Evolutionary conservation across 2,888 invertebrate genomes (phyloP), one percentile per base, ranked within the genome.

Genomic region (Agonopterix subpropinquella): DNA sequence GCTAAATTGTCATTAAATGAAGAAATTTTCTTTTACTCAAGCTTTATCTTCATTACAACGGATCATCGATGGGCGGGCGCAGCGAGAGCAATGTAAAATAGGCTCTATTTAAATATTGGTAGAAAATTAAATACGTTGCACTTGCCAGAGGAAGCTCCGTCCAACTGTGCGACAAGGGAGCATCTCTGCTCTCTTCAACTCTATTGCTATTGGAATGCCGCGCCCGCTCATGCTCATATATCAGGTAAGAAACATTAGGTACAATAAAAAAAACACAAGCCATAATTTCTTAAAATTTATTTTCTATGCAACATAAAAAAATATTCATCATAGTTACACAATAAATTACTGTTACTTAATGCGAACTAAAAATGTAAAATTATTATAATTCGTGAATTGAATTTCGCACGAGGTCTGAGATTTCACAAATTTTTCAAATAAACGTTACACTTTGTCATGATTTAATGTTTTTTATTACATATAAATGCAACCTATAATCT

Each of bases 221-320:
- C 13, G 13, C 13, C 13, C 13, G 13, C 13, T 13, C 2, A 13
- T n/a, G n/a, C 1, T 13, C 2, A 13, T 1, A 2, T 13, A 13
- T 13, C 13, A 13, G 18, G 18, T 18, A 18, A 4, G 18, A 18
- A 37, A 10, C 37, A 37, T 37, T n/a, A 10, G 10, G 10, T 1
- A 36, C 37, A 41, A 11, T 42, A 42, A 42, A 11, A 5, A 59
- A 58, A 59, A 61, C 64, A 67, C 64, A 70, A 44, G 41, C 43
- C 7, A 60, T 70, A 81, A 81, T 85, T 86, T 86, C 83, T 87
- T 88, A 85, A 83, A 83, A 77, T 87, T 87, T 89, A 86, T 87
- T 88, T 89, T 88, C 89, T 89, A 89, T 86, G 89, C 89, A 89
- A 89, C 89, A 89, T 89, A 89, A 89, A 89, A 88, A 88, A 89